These are phyloP conservation scores for Pempheris klunzingeri DNA, from an alignment of 2,797 vertebrate genomes.

Conservation along the genomic window DNA sequence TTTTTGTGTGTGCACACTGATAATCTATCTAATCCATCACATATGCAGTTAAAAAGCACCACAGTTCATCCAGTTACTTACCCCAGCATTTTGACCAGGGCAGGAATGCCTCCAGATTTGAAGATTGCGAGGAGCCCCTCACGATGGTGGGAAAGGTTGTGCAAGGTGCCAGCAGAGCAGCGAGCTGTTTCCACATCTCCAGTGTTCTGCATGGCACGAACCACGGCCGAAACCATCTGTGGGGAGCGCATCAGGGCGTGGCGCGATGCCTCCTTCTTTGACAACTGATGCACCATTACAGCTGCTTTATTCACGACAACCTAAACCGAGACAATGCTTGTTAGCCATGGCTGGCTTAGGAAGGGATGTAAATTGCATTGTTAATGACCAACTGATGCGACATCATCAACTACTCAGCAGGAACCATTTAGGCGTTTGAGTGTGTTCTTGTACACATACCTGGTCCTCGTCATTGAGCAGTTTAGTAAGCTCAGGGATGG, in stretches of 20 bases:
- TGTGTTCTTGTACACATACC: slow-evolving; percentile 75
- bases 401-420: neutral
- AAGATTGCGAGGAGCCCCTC: slow-evolving; percentile 98
- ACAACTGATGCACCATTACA: slow-evolving; percentile 99
- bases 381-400: neutral
- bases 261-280: slow-evolving; percentile 98
- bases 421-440: neutral
- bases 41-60: neutral
- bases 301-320: slow-evolving; percentile 99
- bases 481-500: slow-evolving; percentile 98
- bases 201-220: slow-evolving; percentile 99
- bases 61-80: slow-evolving; percentile 73
- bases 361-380: neutral
- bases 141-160: slow-evolving; percentile 98
- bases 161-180: slow-evolving; percentile 96
- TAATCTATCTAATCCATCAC: neutral
- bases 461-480: slow-evolving; percentile 99
- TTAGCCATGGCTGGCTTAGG: neutral
- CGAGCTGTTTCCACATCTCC: slow-evolving; percentile 97
- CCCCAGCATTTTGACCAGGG: slow-evolving; percentile 99
- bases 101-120: slow-evolving; percentile 98
- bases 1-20: neutral
- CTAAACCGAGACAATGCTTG: slow-evolving; percentile 71
- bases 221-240: slow-evolving; percentile 98
- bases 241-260: slow-evolving; percentile 99